Base-by-base conservation (phyloP, 1,140 invertebrate genomes). In the Drosophila varians region DNA sequence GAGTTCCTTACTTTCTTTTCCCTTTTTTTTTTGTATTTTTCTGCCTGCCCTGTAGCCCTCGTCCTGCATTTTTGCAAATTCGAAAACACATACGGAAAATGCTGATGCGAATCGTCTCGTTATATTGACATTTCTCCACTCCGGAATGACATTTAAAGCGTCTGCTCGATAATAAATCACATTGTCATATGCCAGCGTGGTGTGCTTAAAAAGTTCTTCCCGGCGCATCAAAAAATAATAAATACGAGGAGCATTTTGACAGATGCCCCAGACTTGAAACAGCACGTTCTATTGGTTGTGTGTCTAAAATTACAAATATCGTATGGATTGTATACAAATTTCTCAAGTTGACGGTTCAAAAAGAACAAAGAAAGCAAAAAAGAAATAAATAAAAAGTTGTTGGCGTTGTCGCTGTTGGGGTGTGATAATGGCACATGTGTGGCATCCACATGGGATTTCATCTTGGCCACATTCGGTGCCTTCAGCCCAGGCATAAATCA, bases 131-230 rank as follows among this genome's bases (percentile, higher is more conserved):
- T 74, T 83, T 74, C 69, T 49, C 56, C 69, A 74, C 60, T 83
- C 45, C 76, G 52, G 57, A 82, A 51, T 82, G 78, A 74, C 78
- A 86, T 76, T 86, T 86, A 80, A 86, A 84, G 79, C 76, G 54
- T 69, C 80, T 73, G 71, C 55, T 80, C 72, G 66, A 84, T 80
- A 86, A 84, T 84, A 84, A 84, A 84, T 84, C 80, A 84, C 76
- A 86, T 68, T 80, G 72, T 86, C 79, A 84, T 75, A 75, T 74
- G 62, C 52, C 55, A 60, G 26, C 36, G 45, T 53, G 76, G 46
- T 72, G 56, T 68, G 57, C 71, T 72, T 55, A 19, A 84, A 72
- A 86, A 84, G 74, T 75, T 62, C 34, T 51, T 47, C 18, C 25
- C 42, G 34, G 31, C 16, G 38, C 45, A 26, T 23, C 40, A 34